A percentile compares a stretch with the other conserved stretches of the same genome.
Evolutionary conservation across 2,797 vertebrate genomes (phyloP).

Genomic region (Enteromius fasciolatus): DNA sequence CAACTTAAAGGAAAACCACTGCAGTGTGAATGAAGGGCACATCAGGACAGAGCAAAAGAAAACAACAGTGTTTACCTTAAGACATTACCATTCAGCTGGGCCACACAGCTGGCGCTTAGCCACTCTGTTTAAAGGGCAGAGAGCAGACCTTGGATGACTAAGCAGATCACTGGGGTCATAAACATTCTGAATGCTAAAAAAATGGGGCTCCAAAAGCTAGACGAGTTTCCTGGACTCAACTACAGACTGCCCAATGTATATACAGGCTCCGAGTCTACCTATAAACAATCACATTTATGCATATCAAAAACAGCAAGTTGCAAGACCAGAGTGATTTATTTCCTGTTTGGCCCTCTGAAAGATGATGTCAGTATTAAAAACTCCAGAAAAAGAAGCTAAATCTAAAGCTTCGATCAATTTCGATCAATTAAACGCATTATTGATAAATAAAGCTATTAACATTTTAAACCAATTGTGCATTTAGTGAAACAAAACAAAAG

Average conservation of each 20-base stretch:
- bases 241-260: neutral
- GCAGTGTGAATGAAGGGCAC: conserved; percentile 18
- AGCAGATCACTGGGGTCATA: conserved; percentile 43
- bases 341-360: neutral
- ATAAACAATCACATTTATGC: neutral
- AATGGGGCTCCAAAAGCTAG: neutral
- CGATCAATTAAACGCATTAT: no score
- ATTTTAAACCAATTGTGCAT: no score
- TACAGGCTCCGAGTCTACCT: no score
- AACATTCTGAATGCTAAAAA: neutral
- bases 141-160: conserved; percentile 30
- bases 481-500: no score
- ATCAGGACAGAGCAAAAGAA: conserved; percentile 21
- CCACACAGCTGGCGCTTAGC: conserved; percentile 9
- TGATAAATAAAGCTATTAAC: no score
- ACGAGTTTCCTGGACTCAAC: neutral
- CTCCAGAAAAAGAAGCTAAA: neutral
- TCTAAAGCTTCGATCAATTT: no score
- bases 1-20: neutral
- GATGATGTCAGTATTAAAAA: neutral
- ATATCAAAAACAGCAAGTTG: neutral
- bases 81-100: conserved; percentile 38
- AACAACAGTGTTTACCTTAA: conserved; percentile 37
- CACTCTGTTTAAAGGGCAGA: conserved; percentile 37
- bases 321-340: neutral